Evolutionary conservation across 2,113 vertebrate genomes (phyloP).

Genomic region (Nothobranchius kuhntae): DNA sequence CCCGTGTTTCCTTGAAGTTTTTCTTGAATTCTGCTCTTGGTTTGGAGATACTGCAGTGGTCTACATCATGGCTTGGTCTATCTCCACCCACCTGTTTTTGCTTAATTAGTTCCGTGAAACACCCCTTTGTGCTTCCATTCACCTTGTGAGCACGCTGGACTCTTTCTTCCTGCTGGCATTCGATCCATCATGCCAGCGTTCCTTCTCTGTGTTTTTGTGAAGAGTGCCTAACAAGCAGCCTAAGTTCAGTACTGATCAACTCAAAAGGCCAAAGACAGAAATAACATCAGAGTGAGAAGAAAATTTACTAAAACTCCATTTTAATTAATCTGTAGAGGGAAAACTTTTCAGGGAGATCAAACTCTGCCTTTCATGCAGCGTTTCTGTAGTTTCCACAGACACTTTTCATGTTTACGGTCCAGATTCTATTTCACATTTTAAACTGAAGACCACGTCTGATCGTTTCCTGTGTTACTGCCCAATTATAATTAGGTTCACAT

Average conservation of each 20-base stretch:
- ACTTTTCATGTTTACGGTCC: background rate
- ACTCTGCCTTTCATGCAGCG: background rate
- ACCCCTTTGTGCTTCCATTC: constrained; percentile 11
- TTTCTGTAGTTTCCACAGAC: background rate
- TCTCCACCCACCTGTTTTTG: constrained; percentile 3
- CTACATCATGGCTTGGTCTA: background rate
- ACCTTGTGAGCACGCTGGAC: background rate
- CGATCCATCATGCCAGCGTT: constrained; percentile 19
- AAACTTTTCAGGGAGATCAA: constrained; percentile 11
- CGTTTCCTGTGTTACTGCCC: background rate
- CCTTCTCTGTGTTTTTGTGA: constrained; percentile 16
- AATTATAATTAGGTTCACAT: no score
- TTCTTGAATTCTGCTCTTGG: background rate
- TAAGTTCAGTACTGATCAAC: constrained; percentile 33
- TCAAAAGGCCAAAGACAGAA: constrained; percentile 24
- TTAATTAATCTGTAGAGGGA: constrained; percentile 40
- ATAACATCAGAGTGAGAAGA: constrained; percentile 4
- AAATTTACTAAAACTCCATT: constrained; percentile 12
- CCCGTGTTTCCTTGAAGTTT: background rate
- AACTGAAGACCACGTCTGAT: background rate
- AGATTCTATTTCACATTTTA: background rate
- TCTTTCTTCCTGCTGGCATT: constrained; percentile 13
- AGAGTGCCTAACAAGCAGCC: constrained; percentile 21
- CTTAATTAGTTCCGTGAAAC: constrained; percentile 6
- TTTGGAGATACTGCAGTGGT: constrained; percentile 1